Percentiles rank a stretch among this genome's conserved stretches.
These are phyloP conservation scores for Hylaeus anthracinus DNA, from an alignment of 1,140 invertebrate species.

Conservation along the genomic window DNA sequence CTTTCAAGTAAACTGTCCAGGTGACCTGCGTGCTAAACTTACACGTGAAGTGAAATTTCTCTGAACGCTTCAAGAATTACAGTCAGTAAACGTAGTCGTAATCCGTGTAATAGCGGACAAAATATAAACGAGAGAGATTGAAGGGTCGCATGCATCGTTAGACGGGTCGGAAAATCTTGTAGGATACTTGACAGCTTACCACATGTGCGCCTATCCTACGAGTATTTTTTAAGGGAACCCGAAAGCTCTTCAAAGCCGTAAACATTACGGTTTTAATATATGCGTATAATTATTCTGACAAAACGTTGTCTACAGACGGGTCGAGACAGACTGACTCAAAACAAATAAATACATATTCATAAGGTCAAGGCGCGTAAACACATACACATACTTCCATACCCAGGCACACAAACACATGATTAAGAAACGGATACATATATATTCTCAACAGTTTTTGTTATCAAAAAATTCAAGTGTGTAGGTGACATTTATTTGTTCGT, in stretches of 20 bases:
- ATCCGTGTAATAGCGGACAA: background rate
- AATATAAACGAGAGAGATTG: slow-evolving; percentile 11
- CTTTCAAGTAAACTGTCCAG: too few relatives aligned
- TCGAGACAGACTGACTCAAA: too few relatives aligned
- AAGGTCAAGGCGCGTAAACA: too few relatives aligned
- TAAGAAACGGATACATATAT: too few relatives aligned
- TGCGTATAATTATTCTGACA: background rate
- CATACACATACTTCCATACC: too few relatives aligned
- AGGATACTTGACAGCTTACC: slow-evolving; percentile 17
- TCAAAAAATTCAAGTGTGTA: too few relatives aligned
- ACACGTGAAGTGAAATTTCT: background rate
- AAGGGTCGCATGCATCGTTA: background rate
- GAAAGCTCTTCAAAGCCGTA: background rate
- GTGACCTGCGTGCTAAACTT: background rate
- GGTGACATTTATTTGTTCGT: too few relatives aligned
- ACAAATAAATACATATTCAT: too few relatives aligned
- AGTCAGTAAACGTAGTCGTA: background rate
- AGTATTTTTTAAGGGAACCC: slow-evolving; percentile 13
- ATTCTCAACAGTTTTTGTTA: too few relatives aligned
- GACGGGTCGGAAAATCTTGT: slow-evolving; percentile 9
- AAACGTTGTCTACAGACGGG: background rate
- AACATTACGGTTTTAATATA: background rate
- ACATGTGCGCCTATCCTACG: slow-evolving; percentile 25
- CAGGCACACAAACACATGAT: too few relatives aligned
- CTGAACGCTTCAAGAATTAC: background rate